phyloP scores from a whole-genome alignment of 2,888 invertebrate genomes.

The Tipula vernalis region DNA sequence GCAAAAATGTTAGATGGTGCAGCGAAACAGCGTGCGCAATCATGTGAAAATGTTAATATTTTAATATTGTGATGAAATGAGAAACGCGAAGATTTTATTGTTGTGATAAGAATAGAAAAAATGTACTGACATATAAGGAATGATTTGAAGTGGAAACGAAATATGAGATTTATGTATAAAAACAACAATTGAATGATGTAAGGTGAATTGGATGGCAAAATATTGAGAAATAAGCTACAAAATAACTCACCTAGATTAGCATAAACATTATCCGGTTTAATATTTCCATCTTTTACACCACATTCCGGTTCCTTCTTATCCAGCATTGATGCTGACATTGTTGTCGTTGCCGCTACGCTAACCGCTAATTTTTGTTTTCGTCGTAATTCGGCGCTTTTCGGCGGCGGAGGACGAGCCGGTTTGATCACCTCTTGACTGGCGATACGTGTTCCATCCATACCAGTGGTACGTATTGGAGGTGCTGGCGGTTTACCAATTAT shows the following conservation, averaged over 20 bases:
- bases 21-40: not conserved
- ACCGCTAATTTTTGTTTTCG: constrained; percentile 42
- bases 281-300: constrained; percentile 23
- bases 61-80: not conserved
- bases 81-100: not conserved
- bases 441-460: constrained; percentile 24
- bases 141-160: not conserved
- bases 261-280: constrained; percentile 51
- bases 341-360: constrained; percentile 22
- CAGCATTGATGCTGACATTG: constrained; percentile 38
- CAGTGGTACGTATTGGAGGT: constrained; percentile 49
- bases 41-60: not conserved
- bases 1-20: not conserved
- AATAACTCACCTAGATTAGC: constrained; percentile 59
- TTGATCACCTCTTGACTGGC: constrained; percentile 42
- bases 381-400: constrained; percentile 51
- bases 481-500: constrained; percentile 55
- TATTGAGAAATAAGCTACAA: not conserved
- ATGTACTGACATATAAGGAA: not conserved
- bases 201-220: not conserved
- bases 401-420: constrained; percentile 60
- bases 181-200: not conserved
- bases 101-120: not conserved
- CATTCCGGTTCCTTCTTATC: constrained; percentile 18
- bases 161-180: not conserved